phyloP scores from a whole-genome alignment of 2,888 invertebrate species.

The Eristalis intricaria region DNA sequence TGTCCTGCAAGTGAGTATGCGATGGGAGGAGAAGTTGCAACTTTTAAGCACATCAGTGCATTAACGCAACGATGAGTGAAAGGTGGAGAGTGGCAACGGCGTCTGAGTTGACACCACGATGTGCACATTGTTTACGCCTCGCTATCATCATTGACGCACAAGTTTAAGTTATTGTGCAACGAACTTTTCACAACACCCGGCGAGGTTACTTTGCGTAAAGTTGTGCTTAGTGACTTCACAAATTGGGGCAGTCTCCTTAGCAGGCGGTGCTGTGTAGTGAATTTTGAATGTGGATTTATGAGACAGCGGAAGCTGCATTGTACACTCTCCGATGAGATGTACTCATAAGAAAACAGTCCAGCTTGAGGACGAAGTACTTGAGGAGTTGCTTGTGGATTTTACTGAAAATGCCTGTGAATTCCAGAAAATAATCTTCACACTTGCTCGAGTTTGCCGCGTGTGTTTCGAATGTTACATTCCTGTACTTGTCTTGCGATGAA shows the following conservation, averaged over 20 bases:
- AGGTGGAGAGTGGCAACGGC: not conserved
- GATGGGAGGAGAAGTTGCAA: slow-evolving; percentile 30
- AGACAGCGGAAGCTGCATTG: not conserved
- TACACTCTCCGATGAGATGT: no score
- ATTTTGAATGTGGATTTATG: not conserved
- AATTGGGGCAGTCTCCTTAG: not conserved
- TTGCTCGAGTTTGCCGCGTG: no score
- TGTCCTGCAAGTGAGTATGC: not conserved
- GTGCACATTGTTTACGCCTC: slow-evolving; percentile 38
- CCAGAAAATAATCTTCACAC: no score
- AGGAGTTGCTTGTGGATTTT: no score
- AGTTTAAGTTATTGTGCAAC: slow-evolving; percentile 50
- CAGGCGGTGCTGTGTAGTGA: not conserved
- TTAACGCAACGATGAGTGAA: not conserved
- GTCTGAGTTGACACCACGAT: slow-evolving; percentile 50
- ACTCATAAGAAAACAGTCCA: no score
- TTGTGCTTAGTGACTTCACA: not conserved
- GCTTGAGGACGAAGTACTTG: no score
- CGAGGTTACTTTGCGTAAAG: slow-evolving; percentile 27
- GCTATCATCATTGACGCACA: slow-evolving; percentile 48
- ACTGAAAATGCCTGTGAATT: no score
- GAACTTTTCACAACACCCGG: slow-evolving; percentile 43
- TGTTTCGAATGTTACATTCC: no score
- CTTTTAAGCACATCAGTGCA: slow-evolving; percentile 55
- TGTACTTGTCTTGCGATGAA: no score